phyloP scores from a whole-genome alignment of 2,888 invertebrate species.

The Amaurobius ferox region DNA sequence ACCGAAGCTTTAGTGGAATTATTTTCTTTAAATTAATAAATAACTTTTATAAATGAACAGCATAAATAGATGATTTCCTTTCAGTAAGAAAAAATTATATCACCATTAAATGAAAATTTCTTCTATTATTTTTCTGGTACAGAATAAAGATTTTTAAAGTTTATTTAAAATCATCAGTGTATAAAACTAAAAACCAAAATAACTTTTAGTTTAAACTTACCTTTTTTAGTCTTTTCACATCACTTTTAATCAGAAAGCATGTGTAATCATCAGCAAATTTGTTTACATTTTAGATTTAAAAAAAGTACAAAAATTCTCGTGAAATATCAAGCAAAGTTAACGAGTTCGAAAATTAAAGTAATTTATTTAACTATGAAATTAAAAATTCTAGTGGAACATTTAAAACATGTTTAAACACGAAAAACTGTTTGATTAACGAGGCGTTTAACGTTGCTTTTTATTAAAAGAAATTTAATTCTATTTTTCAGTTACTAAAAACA shows the following conservation, averaged over 20 bases:
- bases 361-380: conserved; percentile 12
- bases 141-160: not conserved
- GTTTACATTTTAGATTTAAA: conserved; percentile 3
- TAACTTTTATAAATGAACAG: too few relatives aligned
- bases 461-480: not conserved
- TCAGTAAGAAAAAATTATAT: too few relatives aligned
- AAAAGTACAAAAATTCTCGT: not conserved
- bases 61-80: too few relatives aligned
- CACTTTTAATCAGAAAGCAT: not conserved
- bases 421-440: not conserved
- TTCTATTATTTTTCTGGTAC: too few relatives aligned
- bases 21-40: too few relatives aligned
- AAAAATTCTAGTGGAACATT: not conserved
- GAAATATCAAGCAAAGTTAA: not conserved
- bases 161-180: not conserved
- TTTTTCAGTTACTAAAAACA: too few relatives aligned
- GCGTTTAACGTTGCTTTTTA: not conserved
- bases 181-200: not conserved
- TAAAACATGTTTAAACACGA: not conserved
- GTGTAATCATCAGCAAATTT: not conserved
- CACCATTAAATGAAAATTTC: too few relatives aligned
- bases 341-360: conserved; percentile 3
- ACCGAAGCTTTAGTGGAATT: too few relatives aligned
- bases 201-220: not conserved
- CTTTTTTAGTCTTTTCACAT: not conserved